phyloP scores from a whole-genome alignment of 2,888 invertebrate genomes.

The Rosalia funebris region DNA sequence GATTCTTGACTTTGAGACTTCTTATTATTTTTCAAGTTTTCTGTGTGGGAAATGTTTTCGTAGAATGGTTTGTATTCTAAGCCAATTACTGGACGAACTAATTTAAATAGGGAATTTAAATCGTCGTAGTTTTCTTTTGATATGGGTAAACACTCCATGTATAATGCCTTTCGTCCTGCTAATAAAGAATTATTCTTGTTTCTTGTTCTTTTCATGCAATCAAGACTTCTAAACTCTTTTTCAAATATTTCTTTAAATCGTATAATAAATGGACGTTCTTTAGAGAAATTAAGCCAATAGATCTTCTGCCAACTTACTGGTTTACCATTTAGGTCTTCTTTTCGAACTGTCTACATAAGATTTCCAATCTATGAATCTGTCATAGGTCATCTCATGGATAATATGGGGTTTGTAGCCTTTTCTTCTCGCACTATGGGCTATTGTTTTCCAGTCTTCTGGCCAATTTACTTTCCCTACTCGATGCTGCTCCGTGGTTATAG shows the following conservation, averaged over 20 bases:
- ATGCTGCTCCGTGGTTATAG: slow-evolving; percentile 42
- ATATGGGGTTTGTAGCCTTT: slow-evolving; percentile 31
- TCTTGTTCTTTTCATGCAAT: no score
- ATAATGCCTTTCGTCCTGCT: no score
- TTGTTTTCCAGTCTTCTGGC: slow-evolving; percentile 33
- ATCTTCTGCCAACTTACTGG: background rate
- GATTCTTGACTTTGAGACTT: no score
- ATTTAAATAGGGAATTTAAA: no score
- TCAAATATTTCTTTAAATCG: background rate
- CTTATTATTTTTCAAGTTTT: no score
- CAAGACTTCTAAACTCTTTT: background rate
- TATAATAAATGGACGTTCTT: background rate
- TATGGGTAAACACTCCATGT: no score
- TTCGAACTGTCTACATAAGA: background rate
- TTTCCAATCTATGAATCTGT: background rate
- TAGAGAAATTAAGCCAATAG: background rate
- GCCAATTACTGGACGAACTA: no score
- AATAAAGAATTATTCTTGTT: no score
- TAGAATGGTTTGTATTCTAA: no score
- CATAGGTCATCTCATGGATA: background rate
- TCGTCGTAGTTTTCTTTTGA: no score
- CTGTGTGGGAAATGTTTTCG: no score
- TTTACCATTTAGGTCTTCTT: background rate
- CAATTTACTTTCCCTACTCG: slow-evolving; percentile 31
- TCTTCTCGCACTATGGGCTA: slow-evolving; percentile 26